These are phyloP conservation scores for Oscheius onirici DNA, from an alignment of 2,888 invertebrate species.

Conservation along the genomic window DNA sequence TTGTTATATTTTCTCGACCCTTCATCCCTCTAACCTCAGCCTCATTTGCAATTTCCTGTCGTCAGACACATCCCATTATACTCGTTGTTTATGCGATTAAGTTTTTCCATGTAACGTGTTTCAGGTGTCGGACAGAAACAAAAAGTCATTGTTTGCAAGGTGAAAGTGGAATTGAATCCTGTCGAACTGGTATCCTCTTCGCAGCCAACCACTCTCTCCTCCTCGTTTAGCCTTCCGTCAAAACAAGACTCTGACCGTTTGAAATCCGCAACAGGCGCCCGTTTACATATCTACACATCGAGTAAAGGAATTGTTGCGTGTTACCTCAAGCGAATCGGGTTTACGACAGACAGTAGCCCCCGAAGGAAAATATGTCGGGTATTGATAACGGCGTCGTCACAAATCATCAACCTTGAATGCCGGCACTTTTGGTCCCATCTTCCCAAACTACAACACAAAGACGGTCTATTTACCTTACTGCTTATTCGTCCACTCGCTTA, in stretches of 20 bases:
- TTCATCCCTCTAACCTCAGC: not conserved
- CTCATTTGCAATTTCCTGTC: not conserved
- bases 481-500: not conserved
- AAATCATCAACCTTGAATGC: slow-evolving; percentile 10
- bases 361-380: slow-evolving; percentile 5
- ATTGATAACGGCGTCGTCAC: slow-evolving; percentile 29
- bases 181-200: slow-evolving; percentile 28
- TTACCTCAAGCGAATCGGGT: slow-evolving; percentile 27
- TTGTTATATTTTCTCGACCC: no score
- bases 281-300: not conserved
- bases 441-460: not conserved
- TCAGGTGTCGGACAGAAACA: not conserved
- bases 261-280: not conserved
- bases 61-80: not conserved
- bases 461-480: not conserved
- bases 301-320: slow-evolving; percentile 8
- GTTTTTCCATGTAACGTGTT: slow-evolving; percentile 2
- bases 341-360: slow-evolving; percentile 25
- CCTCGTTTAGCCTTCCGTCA: slow-evolving; percentile 18
- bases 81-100: slow-evolving; percentile 16
- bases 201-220: not conserved
- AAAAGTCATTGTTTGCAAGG: slow-evolving; percentile 14
- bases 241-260: slow-evolving; percentile 13
- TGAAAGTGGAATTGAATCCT: slow-evolving; percentile 21
- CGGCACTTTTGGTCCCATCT: no score